Conservation (phyloP, 2,888 invertebrate species). For the Pterobdella sp. region DNA sequence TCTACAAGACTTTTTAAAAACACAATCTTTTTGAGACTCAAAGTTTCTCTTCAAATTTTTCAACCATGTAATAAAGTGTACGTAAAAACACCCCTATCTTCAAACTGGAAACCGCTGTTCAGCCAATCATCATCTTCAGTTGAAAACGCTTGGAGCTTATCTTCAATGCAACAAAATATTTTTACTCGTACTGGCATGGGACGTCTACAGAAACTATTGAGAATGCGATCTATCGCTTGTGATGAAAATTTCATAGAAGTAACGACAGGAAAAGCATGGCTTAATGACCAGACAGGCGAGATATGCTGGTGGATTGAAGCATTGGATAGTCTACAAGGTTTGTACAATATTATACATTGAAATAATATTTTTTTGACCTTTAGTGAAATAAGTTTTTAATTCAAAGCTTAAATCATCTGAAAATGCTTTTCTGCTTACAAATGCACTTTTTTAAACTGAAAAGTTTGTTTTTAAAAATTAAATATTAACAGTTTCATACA, state of each 20-base stretch:
- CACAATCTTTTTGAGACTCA: not conserved
- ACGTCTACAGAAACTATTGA: not conserved
- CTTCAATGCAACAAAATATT: not conserved
- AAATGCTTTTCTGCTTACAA: no score
- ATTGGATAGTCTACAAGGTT: not conserved
- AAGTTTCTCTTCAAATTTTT: not conserved
- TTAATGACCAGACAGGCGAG: not conserved
- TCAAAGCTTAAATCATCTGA: no score
- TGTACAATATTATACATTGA: no score
- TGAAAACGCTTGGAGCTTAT: not conserved
- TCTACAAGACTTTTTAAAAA: not conserved
- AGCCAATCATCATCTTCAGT: no score
- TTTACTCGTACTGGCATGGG: not conserved
- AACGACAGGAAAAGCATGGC: not conserved
- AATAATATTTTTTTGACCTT: no score
- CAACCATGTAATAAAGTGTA: not conserved
- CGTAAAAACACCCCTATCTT: not conserved
- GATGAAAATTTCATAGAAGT: not conserved
- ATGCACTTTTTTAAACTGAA: no score
- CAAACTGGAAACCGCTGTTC: not conserved
- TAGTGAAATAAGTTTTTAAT: no score
- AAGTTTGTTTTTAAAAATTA: no score
- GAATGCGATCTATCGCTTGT: not conserved
- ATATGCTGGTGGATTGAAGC: not conserved
- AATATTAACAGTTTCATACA: no score